Base-by-base conservation (phyloP, 2,797 vertebrate genomes). In the Enteromius anoplus region DNA sequence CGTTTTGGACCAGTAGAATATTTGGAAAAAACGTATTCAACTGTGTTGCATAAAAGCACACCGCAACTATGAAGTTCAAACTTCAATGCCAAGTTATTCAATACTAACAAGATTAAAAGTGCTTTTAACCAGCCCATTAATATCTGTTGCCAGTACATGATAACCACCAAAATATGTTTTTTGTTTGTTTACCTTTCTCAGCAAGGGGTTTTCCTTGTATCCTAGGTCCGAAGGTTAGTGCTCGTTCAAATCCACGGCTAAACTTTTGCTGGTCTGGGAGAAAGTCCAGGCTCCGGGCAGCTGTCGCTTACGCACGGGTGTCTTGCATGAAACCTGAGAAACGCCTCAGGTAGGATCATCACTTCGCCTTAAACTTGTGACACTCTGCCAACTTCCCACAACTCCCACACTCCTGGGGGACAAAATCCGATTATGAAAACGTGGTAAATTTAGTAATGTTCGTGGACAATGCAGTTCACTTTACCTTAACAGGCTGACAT, bases 241-340 rank as follows among this genome's bases (percentile, higher is more conserved):
- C 82, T 88, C 83, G 49, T 84, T 84, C 66, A 86, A 84, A 68
- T 60, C 80, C 85, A 85, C 40, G 81, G 51, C 51, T 78, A 85
- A 80, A 88, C 84, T 78, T 51, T 82, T 82, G 83, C 26, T 62
- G 84, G 86, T 88, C 55, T 79, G 90, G 88, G 88, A 88, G 81
- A 71, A 84, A 47, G 81, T 85, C 62, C 76, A 85, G 81, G 87
- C 51, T 90, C 92, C 92, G 91, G 92, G 92, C 95, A 95, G 95
- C 95, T 95, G 93, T 93, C 82, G 92, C 91, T 92, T 94, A 95
- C 93, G 94, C 94, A 92, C 93, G 93, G 92, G 93, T 91, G 93
- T 94, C 94, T 94, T 91, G 93, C 91, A 91, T 95, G 96, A 95
- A 96, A 96, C 94, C 93, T 93, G 96, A 96, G 95, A 93, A 93